These are phyloP conservation scores for Microcaecilia unicolor DNA, from an alignment of 2,797 vertebrate genomes.

Conservation along the genomic window DNA sequence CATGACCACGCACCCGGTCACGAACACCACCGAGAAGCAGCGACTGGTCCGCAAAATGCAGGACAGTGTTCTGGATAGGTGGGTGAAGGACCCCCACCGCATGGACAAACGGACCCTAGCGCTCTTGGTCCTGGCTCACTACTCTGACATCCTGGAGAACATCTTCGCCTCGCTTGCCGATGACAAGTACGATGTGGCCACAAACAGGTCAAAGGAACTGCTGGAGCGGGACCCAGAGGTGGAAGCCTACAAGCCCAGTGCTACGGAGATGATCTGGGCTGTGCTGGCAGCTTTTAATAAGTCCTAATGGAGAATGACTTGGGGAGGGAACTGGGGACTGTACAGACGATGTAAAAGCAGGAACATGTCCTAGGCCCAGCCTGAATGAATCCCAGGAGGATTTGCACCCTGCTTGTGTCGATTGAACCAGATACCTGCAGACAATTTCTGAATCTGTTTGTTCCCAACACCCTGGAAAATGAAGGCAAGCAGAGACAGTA, in stretches of 20 bases:
- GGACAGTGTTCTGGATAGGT: constrained; percentile 61
- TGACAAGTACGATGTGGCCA: constrained; percentile 57
- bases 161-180: constrained; percentile 53
- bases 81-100: constrained; percentile 59
- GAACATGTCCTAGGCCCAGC: too few species aligned
- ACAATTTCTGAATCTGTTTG: too few species aligned
- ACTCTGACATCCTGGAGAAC: constrained; percentile 64
- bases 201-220: constrained; percentile 53
- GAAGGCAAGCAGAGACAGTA: too few species aligned
- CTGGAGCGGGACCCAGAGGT: constrained; percentile 63
- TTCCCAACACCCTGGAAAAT: too few species aligned
- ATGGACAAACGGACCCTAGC: constrained; percentile 61
- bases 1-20: constrained; percentile 69
- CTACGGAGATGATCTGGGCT: constrained; percentile 69
- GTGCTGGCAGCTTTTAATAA: constrained; percentile 71
- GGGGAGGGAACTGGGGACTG: background rate
- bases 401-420: too few species aligned
- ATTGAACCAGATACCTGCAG: too few species aligned
- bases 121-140: constrained; percentile 62
- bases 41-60: constrained; percentile 61
- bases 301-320: constrained; percentile 25
- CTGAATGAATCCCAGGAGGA: too few species aligned
- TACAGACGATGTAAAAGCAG: too few species aligned
- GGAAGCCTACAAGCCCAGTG: constrained; percentile 46
- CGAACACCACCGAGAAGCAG: constrained; percentile 61